Conservation (phyloP, 2,797 vertebrate species). For the Chloroceryle amazona region DNA sequence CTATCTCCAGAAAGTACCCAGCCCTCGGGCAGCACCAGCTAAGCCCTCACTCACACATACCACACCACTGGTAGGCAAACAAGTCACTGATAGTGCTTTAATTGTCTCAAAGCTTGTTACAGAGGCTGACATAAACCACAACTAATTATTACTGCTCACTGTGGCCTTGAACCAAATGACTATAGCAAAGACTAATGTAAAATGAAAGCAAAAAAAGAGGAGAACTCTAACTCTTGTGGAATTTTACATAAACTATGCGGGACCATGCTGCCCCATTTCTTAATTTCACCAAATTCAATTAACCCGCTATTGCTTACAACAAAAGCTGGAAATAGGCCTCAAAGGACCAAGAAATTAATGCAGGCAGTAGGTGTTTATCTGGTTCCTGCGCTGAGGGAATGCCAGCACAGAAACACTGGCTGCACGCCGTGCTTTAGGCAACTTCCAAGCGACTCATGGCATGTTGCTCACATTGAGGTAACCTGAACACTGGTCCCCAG, state of each 20-base stretch:
- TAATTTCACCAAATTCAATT: not conserved
- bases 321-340: not conserved
- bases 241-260: not conserved
- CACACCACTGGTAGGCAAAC: not conserved
- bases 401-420: not conserved
- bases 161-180: not conserved
- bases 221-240: not conserved
- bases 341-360: not conserved
- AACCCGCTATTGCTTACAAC: accelerated
- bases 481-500: accelerated
- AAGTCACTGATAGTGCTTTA: not conserved
- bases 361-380: not conserved
- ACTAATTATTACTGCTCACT: not conserved
- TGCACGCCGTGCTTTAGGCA: not conserved
- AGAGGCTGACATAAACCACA: not conserved
- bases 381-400: not conserved
- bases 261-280: not conserved
- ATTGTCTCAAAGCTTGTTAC: not conserved
- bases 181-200: not conserved
- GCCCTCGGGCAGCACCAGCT: not conserved
- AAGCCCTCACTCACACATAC: not conserved
- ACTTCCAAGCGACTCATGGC: no score
- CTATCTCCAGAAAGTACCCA: not conserved
- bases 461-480: accelerated
- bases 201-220: not conserved